Base-by-base conservation (phyloP, 2,888 invertebrate species). In the Bombyx huttoni region DNA sequence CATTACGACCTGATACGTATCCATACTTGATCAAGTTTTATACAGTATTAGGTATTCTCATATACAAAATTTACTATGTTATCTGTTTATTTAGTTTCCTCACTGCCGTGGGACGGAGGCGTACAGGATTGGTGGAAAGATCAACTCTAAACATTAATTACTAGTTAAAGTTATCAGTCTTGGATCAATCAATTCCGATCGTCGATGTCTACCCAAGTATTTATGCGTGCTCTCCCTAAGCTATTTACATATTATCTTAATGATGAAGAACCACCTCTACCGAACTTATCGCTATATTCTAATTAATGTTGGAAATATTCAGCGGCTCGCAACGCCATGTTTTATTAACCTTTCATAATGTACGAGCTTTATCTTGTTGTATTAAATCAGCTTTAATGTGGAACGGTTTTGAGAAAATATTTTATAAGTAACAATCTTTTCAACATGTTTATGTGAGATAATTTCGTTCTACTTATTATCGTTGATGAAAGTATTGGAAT, bases 221-320 rank as follows among this genome's bases (percentile, higher is more conserved):
- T 73, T 76, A 79, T 71, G 64, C 64, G 55, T 70, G 70, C 73
- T 72, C 68, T 68, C 70, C 64, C 65, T 61, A 58, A 68, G 59
- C 63, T 70, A 79, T 81, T 81, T 75, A 72, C 81, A 81, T 81
- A 75, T 81, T 81, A 81, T 81, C 81, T 81, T 76, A 78, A 76
- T 81, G 78, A 81, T 78, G 78, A 78, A 78, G 73, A 77, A 73
- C 74, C 74, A 70, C 66, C 74, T 68, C 73, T 61, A 65, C 64
- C 59, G 66, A 58, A 75, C 73, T 79, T 81, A 81, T 81, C 81
- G 67, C 75, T 68, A 78, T 81, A 80, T 79, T 77, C 78, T 79
- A 81, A 81, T 81, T 80, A 81, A 81, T 81, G 81, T 73, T 76
- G 74, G 63, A 77, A 78, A 78, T 78, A 80, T 76, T 78, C 73